A percentile compares a stretch with the other conserved stretches of the same genome.
phyloP scores from a whole-genome alignment of 2,888 invertebrate genomes.

The Anaspis maculata region DNA sequence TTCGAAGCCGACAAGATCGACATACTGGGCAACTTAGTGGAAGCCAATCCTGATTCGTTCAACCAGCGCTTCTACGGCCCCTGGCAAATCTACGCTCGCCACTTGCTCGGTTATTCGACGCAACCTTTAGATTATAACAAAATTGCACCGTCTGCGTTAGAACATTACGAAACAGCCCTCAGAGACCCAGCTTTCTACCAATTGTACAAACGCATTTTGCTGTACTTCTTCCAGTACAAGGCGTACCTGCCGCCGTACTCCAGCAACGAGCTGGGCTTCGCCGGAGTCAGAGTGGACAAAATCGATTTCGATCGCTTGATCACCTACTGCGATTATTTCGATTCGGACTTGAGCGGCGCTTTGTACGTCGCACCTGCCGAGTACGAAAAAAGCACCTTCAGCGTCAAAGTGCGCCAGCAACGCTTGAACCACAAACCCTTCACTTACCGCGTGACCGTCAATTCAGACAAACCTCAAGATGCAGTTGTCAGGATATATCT shows the following conservation, averaged over 20 bases:
- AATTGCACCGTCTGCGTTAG: constrained; percentile 52
- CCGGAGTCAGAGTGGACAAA: constrained; percentile 51
- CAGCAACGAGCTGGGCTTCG: constrained; percentile 47
- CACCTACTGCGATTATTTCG: constrained; percentile 60
- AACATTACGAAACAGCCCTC: constrained; percentile 54
- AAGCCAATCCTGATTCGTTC: constrained; percentile 54
- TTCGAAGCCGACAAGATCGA: constrained; percentile 54
- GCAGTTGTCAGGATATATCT: constrained; percentile 57
- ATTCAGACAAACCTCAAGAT: constrained; percentile 49
- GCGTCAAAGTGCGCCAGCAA: constrained; percentile 49
- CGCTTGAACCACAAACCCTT: constrained; percentile 65
- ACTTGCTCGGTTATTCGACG: constrained; percentile 47
- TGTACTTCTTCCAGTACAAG: constrained; percentile 53
- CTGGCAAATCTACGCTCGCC: constrained; percentile 45
- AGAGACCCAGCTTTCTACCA: constrained; percentile 64
- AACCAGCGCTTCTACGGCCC: constrained; percentile 48
- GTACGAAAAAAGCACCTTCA: constrained; percentile 38
- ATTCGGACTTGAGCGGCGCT: constrained; percentile 52
- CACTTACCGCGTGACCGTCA: constrained; percentile 50
- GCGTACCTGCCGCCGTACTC: constrained; percentile 52
- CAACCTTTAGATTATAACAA: constrained; percentile 34
- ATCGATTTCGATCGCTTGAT: constrained; percentile 57
- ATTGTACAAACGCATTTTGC: constrained; percentile 51
- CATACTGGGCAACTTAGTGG: constrained; percentile 55
- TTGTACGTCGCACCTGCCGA: constrained; percentile 42